phyloP scores from a whole-genome alignment of 2,888 invertebrate genomes.

The Incurvaria masculella region DNA sequence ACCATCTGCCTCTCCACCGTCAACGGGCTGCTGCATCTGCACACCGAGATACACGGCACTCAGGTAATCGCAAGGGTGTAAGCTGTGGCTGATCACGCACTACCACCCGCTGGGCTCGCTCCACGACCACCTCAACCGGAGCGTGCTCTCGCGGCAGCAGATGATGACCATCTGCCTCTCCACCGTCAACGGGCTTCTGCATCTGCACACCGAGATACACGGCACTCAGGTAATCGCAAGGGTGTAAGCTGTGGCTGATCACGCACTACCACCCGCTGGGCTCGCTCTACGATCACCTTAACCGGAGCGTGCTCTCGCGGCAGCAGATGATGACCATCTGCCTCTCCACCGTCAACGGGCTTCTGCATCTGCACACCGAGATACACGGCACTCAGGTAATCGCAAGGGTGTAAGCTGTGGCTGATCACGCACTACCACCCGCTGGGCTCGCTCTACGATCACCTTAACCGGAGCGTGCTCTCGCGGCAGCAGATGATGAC shows the following conservation, averaged over 20 bases:
- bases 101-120: conserved; percentile 91
- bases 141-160: conserved; percentile 73
- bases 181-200: conserved; percentile 82
- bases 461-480: conserved; percentile 71
- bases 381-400: conserved; percentile 90
- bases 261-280: conserved; percentile 92
- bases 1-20: conserved; percentile 76
- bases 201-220: conserved; percentile 93
- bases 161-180: conserved; percentile 81
- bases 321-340: conserved; percentile 81
- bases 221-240: conserved; percentile 89
- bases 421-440: conserved; percentile 92
- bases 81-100: conserved; percentile 90
- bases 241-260: conserved; percentile 88
- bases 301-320: conserved; percentile 68
- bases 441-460: conserved; percentile 88
- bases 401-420: no score
- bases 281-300: conserved; percentile 88
- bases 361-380: conserved; percentile 92
- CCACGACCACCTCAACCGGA: conserved; percentile 81
- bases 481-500: conserved; percentile 78
- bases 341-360: conserved; percentile 79
- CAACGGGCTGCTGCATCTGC: conserved; percentile 78
- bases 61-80: no score
- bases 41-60: conserved; percentile 82